Base-by-base conservation (phyloP, 1,140 invertebrate genomes). In the Lasaia peninsularis region DNA sequence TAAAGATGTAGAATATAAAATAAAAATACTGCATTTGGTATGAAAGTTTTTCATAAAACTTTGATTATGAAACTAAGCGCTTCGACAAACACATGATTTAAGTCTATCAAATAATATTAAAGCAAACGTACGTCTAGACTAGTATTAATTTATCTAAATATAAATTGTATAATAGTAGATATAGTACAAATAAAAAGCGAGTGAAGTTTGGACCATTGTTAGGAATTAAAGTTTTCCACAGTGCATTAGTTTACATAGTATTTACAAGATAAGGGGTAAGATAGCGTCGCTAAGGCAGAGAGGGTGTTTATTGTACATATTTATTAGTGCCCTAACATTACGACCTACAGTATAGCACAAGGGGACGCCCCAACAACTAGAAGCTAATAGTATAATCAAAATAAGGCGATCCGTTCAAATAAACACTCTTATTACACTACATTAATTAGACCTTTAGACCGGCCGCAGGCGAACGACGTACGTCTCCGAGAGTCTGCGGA, bases 11-110 rank as follows among this genome's bases (percentile, higher is more conserved):
- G 82, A 87, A 69, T 88, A 88, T 82, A 88, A 88, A 88, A 86
- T 86, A 86, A 88, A 86, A 88, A 88, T 88, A 86, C 82, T 87
- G 84, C 82, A 84, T 87, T 86, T 87, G 82, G 84, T 87, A 85
- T 87, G 79, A 73, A 85, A 80, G 75, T 75, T 75, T 73, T 48
- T 70, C 81, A 79, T 82, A 84, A 84, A 82, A 83, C 75, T 79
- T 86, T 82, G 74, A 83, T 84, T 87, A 87, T 82, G 84, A 82
- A 87, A 84, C 80, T 84, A 87, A 87, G 84, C 84, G 79, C 78
- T 80, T 75, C 60, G 76, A 78, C 80, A 87, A 86, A 84, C 84
- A 84, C 80, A 84, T 69, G 73, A 75, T 81, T 75, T 80, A 84
- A 74, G 80, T 75, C 80, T 84, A 87, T 76, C 71, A 87, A 85